Evolutionary conservation across 1,140 invertebrate species (phyloP), one percentile per base, ranked within the genome.

Genomic region (Vollenhovia emeryi): DNA sequence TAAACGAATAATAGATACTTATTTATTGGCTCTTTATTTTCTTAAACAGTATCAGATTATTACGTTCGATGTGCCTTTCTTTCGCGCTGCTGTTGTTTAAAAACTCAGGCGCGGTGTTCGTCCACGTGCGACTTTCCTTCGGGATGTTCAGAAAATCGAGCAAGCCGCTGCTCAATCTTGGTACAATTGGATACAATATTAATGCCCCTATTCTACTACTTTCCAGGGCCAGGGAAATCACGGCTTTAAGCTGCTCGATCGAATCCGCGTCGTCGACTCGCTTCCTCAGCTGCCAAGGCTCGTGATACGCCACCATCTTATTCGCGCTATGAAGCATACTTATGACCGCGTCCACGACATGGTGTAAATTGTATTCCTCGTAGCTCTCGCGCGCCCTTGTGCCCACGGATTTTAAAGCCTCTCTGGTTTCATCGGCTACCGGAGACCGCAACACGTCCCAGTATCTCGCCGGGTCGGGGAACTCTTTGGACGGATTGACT

Each of bases 231-330:
- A 99, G 92, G 91, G 97, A 97, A 75, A 99, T 95, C 21, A 99
- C 96, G 24, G 96, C 96, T 85, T 97, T 95, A 11, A 99, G 93
- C 88, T 97, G 93, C 68, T 94, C 91, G n/a, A 93, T 85, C 33
- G 90, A 90, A 75, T 95, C 92, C 0, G 91, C 87, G 55, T 94
- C 89, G 86, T 96, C 95, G 3, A 50, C 55, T 60, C 91, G 85
- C 88, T 97, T 97, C n/a, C 95, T 96, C 62, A 99, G 95, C 86
- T 97, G 95, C 99, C 99, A 99, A 0, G 99, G 99, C 93, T 97
- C 97, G 78, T 97, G 95, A 7, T 96, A 94, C 89, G 99, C 97
- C 85, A 99, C 96, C 96, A 99, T 98, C 83, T 96, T 94, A 95
- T 99, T 99, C 1, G 97, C 96, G 40, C 96, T 94, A 91, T 97